phyloP scores from a whole-genome alignment of 2,113 vertebrate genomes.

The Apodemus sylvaticus region DNA sequence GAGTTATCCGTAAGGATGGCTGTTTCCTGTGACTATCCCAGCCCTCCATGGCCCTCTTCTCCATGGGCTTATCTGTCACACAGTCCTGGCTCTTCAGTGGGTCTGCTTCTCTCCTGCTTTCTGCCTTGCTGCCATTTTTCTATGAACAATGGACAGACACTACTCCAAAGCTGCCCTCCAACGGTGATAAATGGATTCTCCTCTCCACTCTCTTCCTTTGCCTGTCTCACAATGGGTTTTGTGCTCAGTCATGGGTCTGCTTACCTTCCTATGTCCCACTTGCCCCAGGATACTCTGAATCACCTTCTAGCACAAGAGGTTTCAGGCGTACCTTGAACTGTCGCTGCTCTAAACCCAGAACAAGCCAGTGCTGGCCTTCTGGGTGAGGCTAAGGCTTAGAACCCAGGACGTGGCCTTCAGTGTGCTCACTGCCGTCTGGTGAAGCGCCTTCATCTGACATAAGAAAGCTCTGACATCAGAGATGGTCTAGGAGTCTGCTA shows the following conservation, averaged over 20 bases:
- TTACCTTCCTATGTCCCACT: neutral
- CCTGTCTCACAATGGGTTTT: neutral
- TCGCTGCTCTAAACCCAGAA: neutral
- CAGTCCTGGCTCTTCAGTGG: neutral
- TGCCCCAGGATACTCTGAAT: neutral
- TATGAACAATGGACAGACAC: too few relatives aligned
- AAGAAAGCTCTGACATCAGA: neutral
- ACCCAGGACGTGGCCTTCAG: neutral
- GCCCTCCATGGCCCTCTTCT: neutral
- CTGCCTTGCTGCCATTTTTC: neutral
- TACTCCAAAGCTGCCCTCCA: neutral
- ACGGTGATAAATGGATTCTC: too few relatives aligned
- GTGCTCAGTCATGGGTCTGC: neutral
- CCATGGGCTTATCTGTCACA: accelerated
- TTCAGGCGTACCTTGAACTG: neutral
- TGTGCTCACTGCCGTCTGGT: neutral
- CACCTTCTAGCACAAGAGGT: neutral
- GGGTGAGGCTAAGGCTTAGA: neutral
- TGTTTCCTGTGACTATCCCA: neutral
- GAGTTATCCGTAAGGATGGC: neutral
- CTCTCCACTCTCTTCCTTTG: neutral
- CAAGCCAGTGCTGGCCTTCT: accelerated
- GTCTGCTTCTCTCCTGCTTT: neutral
- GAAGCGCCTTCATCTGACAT: neutral
- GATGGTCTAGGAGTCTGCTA: too few relatives aligned